Percentiles rank a stretch among this genome's conserved stretches.
phyloP scores from a whole-genome alignment of 2,113 vertebrate species.

The Sminthopsis crassicaudata region DNA sequence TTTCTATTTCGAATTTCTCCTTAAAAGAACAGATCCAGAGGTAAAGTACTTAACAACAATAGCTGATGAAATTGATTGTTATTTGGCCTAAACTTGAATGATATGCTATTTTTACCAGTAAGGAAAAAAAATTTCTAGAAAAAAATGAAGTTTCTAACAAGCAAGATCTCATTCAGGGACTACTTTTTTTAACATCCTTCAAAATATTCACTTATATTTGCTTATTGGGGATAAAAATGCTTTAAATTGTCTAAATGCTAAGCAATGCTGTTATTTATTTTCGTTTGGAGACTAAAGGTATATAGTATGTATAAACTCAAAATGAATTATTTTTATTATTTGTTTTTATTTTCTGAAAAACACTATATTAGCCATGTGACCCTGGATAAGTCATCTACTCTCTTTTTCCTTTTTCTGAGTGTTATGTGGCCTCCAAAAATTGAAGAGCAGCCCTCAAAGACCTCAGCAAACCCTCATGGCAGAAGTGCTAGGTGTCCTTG shows the following conservation, averaged over 20 bases:
- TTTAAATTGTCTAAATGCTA: constrained; percentile 18
- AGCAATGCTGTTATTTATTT: background rate
- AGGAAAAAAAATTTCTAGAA: background rate
- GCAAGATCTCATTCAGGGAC: background rate
- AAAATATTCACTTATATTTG: constrained; percentile 34
- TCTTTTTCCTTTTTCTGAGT: background rate
- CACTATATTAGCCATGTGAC: background rate
- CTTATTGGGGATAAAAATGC: constrained; percentile 7
- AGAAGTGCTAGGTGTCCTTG: no score
- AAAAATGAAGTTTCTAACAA: constrained; percentile 38
- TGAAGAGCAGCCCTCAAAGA: no score
- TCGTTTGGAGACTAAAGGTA: background rate
- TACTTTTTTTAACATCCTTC: constrained; percentile 33
- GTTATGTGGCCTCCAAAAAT: no score
- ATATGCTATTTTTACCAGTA: constrained; percentile 1
- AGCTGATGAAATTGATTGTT: constrained; percentile 27
- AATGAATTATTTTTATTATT: background rate
- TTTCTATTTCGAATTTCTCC: background rate
- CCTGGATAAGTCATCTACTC: background rate
- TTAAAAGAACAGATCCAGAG: background rate
- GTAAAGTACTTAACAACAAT: background rate
- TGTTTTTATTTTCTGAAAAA: background rate
- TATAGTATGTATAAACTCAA: background rate
- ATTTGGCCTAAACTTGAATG: constrained; percentile 8
- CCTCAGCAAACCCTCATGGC: no score